Percentiles rank a stretch among this genome's conserved stretches.
phyloP scores from a whole-genome alignment of 2,888 invertebrate species.

The Chloroclysta siterata region DNA sequence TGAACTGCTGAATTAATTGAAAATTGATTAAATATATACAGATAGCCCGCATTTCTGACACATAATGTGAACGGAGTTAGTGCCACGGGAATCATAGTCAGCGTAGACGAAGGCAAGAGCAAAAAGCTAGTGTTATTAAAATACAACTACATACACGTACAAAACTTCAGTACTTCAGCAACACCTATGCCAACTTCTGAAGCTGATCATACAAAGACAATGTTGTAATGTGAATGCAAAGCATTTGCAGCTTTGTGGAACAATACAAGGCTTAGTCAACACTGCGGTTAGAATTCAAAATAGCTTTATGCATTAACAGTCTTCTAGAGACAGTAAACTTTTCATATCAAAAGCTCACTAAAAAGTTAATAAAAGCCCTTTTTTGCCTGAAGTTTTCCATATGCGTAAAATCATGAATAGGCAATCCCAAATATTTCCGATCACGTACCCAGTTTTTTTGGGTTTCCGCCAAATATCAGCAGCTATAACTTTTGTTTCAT shows the following conservation, averaged over 20 bases:
- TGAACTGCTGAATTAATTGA: background rate
- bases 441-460: conserved; percentile 69
- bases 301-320: conserved; percentile 17
- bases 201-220: background rate
- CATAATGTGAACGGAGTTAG: too few relatives aligned
- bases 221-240: conserved; percentile 21
- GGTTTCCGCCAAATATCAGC: conserved; percentile 62
- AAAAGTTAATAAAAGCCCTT: conserved; percentile 46
- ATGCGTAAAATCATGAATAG: conserved; percentile 69
- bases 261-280: conserved; percentile 30
- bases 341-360: conserved; percentile 37
- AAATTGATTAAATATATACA: too few relatives aligned
- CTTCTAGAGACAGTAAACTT: conserved; percentile 21
- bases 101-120: too few relatives aligned
- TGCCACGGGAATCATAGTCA: too few relatives aligned
- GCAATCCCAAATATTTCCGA: conserved; percentile 72
- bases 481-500: conserved; percentile 54
- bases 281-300: conserved; percentile 11
- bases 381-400: conserved; percentile 58
- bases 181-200: background rate
- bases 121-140: background rate
- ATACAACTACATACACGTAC: background rate
- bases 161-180: too few relatives aligned
- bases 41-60: too few relatives aligned
- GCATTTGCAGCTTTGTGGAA: conserved; percentile 18